These are phyloP conservation scores for Ophiodon elongatus DNA, from an alignment of 2,113 vertebrate genomes.

Conservation along the genomic window DNA sequence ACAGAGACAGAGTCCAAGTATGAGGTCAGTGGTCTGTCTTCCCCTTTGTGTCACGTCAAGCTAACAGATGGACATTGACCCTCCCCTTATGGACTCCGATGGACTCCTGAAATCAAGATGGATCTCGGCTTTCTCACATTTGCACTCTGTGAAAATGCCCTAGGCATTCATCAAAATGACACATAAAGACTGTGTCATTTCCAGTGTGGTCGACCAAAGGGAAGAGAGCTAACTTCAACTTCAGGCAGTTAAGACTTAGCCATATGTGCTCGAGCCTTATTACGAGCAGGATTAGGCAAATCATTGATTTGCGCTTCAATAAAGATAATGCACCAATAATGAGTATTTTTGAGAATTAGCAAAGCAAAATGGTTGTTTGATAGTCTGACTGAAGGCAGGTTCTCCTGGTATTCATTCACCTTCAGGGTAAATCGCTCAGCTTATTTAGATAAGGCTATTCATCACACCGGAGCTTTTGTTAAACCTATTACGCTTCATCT, in stretches of 20 bases:
- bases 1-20: conserved; percentile 1
- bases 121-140: conserved; percentile 76
- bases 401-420: conserved; percentile 62
- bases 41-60: conserved; percentile 83
- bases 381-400: conserved; percentile 30
- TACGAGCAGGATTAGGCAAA: conserved; percentile 38
- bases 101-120: conserved; percentile 81
- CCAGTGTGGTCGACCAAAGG: conserved; percentile 32
- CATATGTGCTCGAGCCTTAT: background rate
- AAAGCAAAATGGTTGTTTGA: conserved; percentile 46
- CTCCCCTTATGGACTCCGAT: conserved; percentile 80
- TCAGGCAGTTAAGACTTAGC: conserved; percentile 24
- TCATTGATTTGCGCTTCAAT: conserved; percentile 56
- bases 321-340: conserved; percentile 58
- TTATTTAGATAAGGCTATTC: conserved; percentile 70
- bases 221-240: conserved; percentile 29
- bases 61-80: conserved; percentile 91
- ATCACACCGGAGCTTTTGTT: conserved; percentile 63
- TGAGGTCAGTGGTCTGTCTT: conserved; percentile 58
- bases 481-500: conserved; percentile 64
- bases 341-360: conserved; percentile 53
- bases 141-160: conserved; percentile 74
- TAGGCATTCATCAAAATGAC: conserved; percentile 79
- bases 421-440: conserved; percentile 66
- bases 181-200: conserved; percentile 66